Base-by-base conservation (phyloP, 1,140 invertebrate genomes). In the Caenorhabditis briggsae region DNA sequence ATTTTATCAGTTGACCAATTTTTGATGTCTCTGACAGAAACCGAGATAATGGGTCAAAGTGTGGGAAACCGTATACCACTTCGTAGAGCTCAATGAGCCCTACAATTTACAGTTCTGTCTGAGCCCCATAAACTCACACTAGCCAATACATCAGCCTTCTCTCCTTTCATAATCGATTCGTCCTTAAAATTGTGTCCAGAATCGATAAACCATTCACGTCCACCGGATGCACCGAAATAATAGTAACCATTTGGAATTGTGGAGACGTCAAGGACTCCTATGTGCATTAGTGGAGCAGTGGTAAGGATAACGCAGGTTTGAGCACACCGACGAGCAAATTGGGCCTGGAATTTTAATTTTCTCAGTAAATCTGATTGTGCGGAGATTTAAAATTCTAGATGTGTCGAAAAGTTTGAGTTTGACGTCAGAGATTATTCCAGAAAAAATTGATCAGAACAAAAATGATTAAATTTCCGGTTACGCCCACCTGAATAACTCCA, bases 281-380 rank as follows among this genome's bases (percentile, higher is more conserved):
- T 90, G 82, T 90, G 85, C 87, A 92, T 91, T 70, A 92, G 58
- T 16, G 92, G 92, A 18, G 92, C 92, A 18, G 91, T 92, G 1
- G 91, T 92, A 16, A 92, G 82, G 70, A 92, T 92, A 6, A 90
- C 92, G 82, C 92, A 92, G 5, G 90, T 91, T 78, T 92, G 91
- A n/a, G 91, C 92, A 84, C 91, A 92, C n/a, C 91, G 90, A 20
- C 92, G 70, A 43, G 91, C 91, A 84, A 92, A 92, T 82, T 91
- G 90, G 18, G 90, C 90, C 87, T 90, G 64, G 46, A 86, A 86
- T 11, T 9, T 65, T 46, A 16, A 41, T 18, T 53, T 20, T 56
- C 6, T 78, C n/a, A n/a, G 20, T 88, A 33, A 33, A 33, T 3
- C 1, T 3, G 33, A 33, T 33, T 33, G 33, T 33, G 33, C 33